Percentiles rank a stretch among this genome's conserved stretches.
Evolutionary conservation across 2,113 vertebrate species (phyloP).

Genomic region (Tretioscincus oriximinensis): DNA sequence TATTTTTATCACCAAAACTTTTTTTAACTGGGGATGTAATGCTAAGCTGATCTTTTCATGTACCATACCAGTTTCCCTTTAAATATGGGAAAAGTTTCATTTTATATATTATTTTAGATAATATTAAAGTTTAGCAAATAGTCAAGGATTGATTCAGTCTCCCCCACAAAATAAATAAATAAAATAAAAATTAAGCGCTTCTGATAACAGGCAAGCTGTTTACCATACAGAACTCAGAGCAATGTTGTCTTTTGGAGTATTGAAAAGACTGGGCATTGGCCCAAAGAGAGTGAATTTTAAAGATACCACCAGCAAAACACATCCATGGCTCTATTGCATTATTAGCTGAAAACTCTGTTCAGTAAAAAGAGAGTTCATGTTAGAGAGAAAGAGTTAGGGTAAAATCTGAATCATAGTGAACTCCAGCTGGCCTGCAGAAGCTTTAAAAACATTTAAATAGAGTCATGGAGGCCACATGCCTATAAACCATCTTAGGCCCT

Average conservation of each 20-base stretch:
- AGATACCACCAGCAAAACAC: neutral
- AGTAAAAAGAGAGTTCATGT: neutral
- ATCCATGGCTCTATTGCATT: neutral
- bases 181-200: no score
- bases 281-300: neutral
- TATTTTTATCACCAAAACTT: neutral
- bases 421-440: no score
- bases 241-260: neutral
- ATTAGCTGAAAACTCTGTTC: neutral
- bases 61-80: neutral
- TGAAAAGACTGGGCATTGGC: conserved; percentile 15
- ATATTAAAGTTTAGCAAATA: neutral
- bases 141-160: neutral
- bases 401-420: no score
- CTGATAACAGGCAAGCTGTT: neutral
- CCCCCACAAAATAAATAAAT: neutral
- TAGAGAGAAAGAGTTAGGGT: neutral
- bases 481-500: no score
- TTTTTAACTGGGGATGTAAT: no score
- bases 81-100: neutral
- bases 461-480: no score
- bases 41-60: neutral
- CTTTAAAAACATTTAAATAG: no score
- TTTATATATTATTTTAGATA: neutral
- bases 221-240: neutral